These are phyloP conservation scores for Conchocele bisecta DNA, from an alignment of 2,888 invertebrate species.

Conservation along the genomic window DNA sequence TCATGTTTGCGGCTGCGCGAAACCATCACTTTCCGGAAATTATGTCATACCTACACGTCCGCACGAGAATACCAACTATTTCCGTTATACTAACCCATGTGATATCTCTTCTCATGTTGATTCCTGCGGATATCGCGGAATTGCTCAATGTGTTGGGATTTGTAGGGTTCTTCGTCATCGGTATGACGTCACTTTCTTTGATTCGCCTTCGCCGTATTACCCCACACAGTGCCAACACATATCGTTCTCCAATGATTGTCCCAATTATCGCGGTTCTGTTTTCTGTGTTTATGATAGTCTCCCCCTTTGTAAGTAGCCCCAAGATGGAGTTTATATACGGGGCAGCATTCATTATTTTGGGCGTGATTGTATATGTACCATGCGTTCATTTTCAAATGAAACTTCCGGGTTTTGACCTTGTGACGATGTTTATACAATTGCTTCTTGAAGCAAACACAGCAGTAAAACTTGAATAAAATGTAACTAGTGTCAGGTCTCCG, in stretches of 20 bases:
- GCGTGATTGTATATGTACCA: conserved; percentile 47
- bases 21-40: conserved; percentile 45
- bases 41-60: conserved; percentile 37
- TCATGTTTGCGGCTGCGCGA: conserved; percentile 49
- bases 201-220: conserved; percentile 2
- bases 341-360: conserved; percentile 24
- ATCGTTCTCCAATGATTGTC: conserved; percentile 37
- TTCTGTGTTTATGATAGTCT: conserved; percentile 47
- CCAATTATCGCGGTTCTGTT: conserved; percentile 32
- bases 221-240: no score
- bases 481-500: no score
- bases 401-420: conserved; percentile 21
- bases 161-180: not conserved
- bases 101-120: conserved; percentile 7
- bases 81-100: not conserved
- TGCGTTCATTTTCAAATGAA: conserved; percentile 41
- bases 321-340: conserved; percentile 54
- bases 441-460: no score
- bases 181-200: not conserved
- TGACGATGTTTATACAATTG: conserved; percentile 32
- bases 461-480: no score
- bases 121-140: conserved; percentile 8
- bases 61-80: conserved; percentile 17
- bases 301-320: conserved; percentile 50
- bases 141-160: conserved; percentile 17